A percentile compares a stretch with the other conserved stretches of the same genome.
These are phyloP conservation scores for Porites lutea DNA, from an alignment of 64 coral and sea anemone genomes.

Conservation along the genomic window DNA sequence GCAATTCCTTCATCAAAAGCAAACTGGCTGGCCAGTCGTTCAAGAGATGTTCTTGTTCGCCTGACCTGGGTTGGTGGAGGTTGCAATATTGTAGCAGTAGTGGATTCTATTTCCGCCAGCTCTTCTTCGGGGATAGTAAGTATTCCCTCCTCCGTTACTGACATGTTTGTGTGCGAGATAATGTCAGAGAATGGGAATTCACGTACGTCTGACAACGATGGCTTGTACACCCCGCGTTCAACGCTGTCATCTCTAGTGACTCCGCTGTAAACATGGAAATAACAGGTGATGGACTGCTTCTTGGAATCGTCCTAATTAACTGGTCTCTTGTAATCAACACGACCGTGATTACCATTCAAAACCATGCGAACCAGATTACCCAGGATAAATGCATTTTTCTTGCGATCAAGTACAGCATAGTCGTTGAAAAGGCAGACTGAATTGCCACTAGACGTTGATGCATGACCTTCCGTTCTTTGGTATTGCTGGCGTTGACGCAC, in stretches of 20 bases:
- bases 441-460: not conserved
- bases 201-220: conserved; percentile 49
- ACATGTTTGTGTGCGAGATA: conserved; percentile 50
- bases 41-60: conserved; percentile 35
- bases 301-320: not conserved
- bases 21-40: not conserved
- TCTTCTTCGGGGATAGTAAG: conserved; percentile 42
- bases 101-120: conserved; percentile 41
- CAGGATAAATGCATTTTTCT: not conserved
- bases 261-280: conserved; percentile 27
- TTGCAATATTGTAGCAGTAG: conserved; percentile 34
- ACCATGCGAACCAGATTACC: conserved; percentile 19
- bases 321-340: conserved; percentile 6
- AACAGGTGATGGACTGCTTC: conserved; percentile 13
- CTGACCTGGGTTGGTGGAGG: conserved; percentile 46
- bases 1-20: not conserved
- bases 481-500: conserved; percentile 23
- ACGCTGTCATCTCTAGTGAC: conserved; percentile 45
- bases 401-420: conserved; percentile 1
- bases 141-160: conserved; percentile 42
- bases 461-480: not conserved
- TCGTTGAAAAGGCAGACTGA: conserved; percentile 6
- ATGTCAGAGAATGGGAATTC: conserved; percentile 56
- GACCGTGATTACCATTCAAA: not conserved
- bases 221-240: conserved; percentile 46